Base-by-base conservation (phyloP, 23 tunicate species). In the Phallusia fumigata region DNA sequence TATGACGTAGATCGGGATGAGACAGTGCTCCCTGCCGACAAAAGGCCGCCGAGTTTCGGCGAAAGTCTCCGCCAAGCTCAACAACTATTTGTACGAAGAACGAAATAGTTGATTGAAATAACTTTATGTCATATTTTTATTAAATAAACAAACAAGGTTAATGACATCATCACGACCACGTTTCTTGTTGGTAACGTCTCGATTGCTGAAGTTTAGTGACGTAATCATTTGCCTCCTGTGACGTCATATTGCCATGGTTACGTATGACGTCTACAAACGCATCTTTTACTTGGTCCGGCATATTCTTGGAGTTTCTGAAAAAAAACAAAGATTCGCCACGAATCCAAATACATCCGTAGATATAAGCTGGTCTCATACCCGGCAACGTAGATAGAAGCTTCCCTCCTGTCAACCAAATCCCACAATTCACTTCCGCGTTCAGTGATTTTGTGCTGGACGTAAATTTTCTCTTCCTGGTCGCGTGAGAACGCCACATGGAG, bases 251-350 rank as follows among this genome's bases (percentile, higher is more conserved):
- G 21, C 98, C 98, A 78, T 82, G 84, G 35, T 53, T 74, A 47
- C 73, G 84, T 53, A 88, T 84, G 1, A 93, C 32, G 11, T 93
- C 84, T 49, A 82, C 26, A 45, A 93, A 93, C 21, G 99, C 92
- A 24, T 77, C 84, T 79, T 84, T 90, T n/a, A 95, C 99, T 28
- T 69, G 84, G 77, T 90, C 96, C 12, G 99, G 99, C 99, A 95
- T 95, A 44, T 90, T 85, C 81, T 95, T 90, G 34, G 99, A 90
- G 50, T 87, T 95, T 31, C 99, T 90, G 31, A 36, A 73, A 69
- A 64, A 36, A 31, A 58, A 73, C 49, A 84, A 30, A 26, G 15
- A 15, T 73, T 13, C 16, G 76, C 33, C 19, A 15, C 19, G 21
- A 28, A 28, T 10, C n/a, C 18, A 10, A 18, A 5, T 33, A 34